These are phyloP conservation scores for Zaprionus taronus DNA, from an alignment of 1,140 invertebrate species.

Conservation along the genomic window DNA sequence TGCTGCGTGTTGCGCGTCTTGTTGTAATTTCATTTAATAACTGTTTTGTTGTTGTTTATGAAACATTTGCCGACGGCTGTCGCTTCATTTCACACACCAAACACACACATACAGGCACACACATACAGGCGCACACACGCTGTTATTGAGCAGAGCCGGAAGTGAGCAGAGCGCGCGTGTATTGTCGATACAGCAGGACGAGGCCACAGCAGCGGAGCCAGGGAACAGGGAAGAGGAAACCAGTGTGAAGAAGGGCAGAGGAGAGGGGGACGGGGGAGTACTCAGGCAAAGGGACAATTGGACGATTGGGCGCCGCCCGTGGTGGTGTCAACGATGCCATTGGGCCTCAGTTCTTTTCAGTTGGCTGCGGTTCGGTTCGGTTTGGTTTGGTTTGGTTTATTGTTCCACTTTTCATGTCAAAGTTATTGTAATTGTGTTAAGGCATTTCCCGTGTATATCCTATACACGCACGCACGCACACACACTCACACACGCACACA, in stretches of 20 bases:
- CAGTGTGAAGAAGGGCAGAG: no score
- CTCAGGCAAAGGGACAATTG: conserved; percentile 20
- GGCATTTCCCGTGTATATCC: conserved; percentile 80
- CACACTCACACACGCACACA: conserved; percentile 13
- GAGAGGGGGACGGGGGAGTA: neutral
- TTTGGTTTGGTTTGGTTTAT: conserved; percentile 75
- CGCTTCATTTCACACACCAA: conserved; percentile 70
- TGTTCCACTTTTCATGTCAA: conserved; percentile 83
- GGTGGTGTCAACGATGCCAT: conserved; percentile 63
- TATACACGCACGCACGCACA: conserved; percentile 43
- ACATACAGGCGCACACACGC: conserved; percentile 8
- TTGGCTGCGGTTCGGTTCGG: conserved; percentile 46
- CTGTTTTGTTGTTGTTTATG: conserved; percentile 79
- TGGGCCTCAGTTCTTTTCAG: conserved; percentile 33
- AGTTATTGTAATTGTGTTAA: conserved; percentile 82
- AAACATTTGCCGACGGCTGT: conserved; percentile 78
- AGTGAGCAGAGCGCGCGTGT: conserved; percentile 60
- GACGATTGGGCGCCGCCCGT: conserved; percentile 58
- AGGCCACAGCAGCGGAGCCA: neutral
- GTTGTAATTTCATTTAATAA: conserved; percentile 75
- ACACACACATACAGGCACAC: conserved; percentile 37
- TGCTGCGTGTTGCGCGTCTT: conserved; percentile 40
- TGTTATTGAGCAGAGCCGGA: conserved; percentile 41
- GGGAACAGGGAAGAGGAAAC: neutral
- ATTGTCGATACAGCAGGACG: conserved; percentile 17